Evolutionary conservation across 2,888 invertebrate genomes (phyloP).

Genomic region (Prosapia bicincta): DNA sequence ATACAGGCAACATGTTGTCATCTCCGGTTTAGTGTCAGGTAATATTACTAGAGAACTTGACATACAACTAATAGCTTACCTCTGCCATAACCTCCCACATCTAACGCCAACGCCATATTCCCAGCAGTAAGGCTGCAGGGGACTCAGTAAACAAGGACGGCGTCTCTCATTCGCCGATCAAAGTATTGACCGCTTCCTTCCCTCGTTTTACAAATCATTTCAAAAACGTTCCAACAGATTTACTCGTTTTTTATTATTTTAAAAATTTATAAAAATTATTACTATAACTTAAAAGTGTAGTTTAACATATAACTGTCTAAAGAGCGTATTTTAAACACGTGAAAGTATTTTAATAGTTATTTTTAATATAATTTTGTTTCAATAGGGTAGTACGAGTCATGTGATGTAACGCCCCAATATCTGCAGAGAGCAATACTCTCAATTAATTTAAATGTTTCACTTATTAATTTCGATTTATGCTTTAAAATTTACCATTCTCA

Average conservation of each 20-base stretch:
- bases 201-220: background rate
- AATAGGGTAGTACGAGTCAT: background rate
- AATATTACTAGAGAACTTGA: no score
- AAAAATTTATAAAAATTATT: no score
- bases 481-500: background rate
- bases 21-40: no score
- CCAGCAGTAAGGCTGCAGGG: background rate
- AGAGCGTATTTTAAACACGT: background rate
- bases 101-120: background rate
- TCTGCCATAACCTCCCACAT: background rate
- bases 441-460: background rate
- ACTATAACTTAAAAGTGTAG: no score
- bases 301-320: no score
- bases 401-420: background rate
- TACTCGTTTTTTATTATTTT: no score
- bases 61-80: no score
- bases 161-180: background rate
- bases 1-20: no score
- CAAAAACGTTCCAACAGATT: slow-evolving; percentile 2
- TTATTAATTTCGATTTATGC: background rate
- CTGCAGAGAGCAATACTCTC: background rate
- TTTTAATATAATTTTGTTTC: background rate
- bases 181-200: slow-evolving; percentile 2
- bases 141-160: background rate
- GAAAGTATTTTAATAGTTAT: background rate